Conservation (phyloP, 1,140 invertebrate species). For the Pachyrhynchus sulphureomaculatus region DNA sequence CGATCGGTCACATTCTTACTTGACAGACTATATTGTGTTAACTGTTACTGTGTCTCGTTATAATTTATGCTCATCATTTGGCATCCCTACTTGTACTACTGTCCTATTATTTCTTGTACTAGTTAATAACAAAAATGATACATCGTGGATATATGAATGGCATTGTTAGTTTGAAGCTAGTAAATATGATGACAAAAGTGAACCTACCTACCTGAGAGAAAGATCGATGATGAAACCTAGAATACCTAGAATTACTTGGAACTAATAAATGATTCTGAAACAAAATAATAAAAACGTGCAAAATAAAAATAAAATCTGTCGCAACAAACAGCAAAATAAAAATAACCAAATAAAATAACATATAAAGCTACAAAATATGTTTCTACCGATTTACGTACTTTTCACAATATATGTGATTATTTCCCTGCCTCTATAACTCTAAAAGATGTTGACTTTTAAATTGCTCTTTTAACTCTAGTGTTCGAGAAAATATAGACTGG, state of each 20-base stretch:
- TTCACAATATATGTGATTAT: no score
- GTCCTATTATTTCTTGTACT: no score
- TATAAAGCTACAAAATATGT: neutral
- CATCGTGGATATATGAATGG: neutral
- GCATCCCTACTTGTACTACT: no score
- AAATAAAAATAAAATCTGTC: slow-evolving; percentile 61
- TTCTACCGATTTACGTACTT: no score
- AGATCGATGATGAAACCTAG: slow-evolving; percentile 72
- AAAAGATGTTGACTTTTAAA: no score
- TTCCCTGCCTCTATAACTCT: no score
- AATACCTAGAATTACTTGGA: slow-evolving; percentile 80
- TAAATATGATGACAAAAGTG: slow-evolving; percentile 38
- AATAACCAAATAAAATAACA: slow-evolving; percentile 37
- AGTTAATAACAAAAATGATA: neutral
- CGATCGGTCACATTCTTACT: no score
- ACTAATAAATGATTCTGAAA: slow-evolving; percentile 86
- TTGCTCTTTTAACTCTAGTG: no score
- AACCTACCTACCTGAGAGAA: slow-evolving; percentile 35
- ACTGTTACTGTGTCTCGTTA: no score
- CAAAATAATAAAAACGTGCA: slow-evolving; percentile 69
- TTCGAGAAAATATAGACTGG: no score
- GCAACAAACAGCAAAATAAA: slow-evolving; percentile 53
- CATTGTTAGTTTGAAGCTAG: neutral
- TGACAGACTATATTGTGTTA: no score
- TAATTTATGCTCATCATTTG: no score